Evolutionary conservation across 2,113 vertebrate species (phyloP).

Genomic region (Athene noctua): DNA sequence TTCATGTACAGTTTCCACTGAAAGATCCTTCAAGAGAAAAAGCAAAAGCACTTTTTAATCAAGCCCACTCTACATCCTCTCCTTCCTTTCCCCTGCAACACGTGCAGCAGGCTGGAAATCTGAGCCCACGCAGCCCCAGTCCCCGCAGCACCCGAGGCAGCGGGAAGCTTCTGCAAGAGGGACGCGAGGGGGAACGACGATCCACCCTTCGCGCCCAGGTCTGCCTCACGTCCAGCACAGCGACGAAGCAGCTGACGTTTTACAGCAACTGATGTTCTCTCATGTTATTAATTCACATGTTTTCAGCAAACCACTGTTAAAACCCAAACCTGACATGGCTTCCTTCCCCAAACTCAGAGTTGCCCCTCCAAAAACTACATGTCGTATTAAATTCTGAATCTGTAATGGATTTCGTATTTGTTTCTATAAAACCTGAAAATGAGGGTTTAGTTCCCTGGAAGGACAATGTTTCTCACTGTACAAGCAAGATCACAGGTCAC

Average conservation of each 20-base stretch:
- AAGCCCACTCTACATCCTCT: not conserved
- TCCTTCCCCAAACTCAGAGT: not conserved
- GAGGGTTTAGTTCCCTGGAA: not conserved
- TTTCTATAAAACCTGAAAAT: not conserved
- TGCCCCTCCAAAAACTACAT: not conserved
- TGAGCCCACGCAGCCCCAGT: not conserved
- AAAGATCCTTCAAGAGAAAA: conserved; percentile 35
- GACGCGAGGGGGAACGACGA: not conserved
- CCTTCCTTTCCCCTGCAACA: not conserved
- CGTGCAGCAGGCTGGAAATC: not conserved
- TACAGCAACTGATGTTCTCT: not conserved
- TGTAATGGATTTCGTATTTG: not conserved
- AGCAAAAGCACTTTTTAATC: conserved; percentile 39
- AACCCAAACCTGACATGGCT: not conserved
- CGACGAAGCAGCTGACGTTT: not conserved
- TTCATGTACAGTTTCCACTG: conserved; percentile 43
- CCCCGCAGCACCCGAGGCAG: not conserved
- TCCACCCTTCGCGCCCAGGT: not conserved
- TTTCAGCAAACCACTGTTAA: not conserved
- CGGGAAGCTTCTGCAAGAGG: not conserved
- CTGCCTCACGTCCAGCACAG: rapidly evolving
- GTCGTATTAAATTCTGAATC: not conserved
- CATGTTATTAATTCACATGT: rapidly evolving
- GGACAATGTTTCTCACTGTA: rapidly evolving
- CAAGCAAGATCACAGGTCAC: not conserved